Evolutionary conservation across 2,113 vertebrate genomes (phyloP).

Genomic region (Calyptomena viridis): DNA sequence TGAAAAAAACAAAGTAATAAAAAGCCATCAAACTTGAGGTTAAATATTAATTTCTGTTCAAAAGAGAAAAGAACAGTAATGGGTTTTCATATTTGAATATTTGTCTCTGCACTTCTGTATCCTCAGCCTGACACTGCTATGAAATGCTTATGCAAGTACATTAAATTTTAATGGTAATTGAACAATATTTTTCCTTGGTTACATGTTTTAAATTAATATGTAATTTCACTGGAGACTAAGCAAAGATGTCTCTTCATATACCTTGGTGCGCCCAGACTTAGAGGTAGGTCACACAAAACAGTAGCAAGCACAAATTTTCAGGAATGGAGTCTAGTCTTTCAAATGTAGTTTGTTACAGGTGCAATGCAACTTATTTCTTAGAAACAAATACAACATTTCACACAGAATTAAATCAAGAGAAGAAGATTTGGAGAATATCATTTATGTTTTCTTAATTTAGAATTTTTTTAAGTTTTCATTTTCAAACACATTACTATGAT

Average conservation of each 20-base stretch:
- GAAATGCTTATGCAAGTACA: neutral
- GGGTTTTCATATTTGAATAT: neutral
- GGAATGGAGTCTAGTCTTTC: neutral
- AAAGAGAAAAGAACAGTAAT: neutral
- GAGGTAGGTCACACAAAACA: neutral
- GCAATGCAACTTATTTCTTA: neutral
- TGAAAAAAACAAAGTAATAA: neutral
- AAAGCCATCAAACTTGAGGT: neutral
- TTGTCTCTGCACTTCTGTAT: neutral
- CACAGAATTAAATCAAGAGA: neutral
- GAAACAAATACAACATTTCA: neutral
- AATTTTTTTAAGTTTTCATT: neutral
- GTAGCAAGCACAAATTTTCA: neutral
- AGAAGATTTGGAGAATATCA: neutral
- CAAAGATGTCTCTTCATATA: neutral
- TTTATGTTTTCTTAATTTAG: neutral
- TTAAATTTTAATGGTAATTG: constrained; percentile 19
- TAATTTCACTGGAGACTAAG: neutral
- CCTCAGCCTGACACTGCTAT: neutral
- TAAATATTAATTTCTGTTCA: neutral
- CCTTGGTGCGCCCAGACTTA: neutral
- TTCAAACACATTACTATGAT: neutral
- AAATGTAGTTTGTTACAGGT: neutral
- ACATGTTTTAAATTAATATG: constrained; percentile 15
- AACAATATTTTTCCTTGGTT: constrained; percentile 15